These are phyloP conservation scores for Lagocephalus sceleratus DNA, from an alignment of 2,797 vertebrate species.

Conservation along the genomic window DNA sequence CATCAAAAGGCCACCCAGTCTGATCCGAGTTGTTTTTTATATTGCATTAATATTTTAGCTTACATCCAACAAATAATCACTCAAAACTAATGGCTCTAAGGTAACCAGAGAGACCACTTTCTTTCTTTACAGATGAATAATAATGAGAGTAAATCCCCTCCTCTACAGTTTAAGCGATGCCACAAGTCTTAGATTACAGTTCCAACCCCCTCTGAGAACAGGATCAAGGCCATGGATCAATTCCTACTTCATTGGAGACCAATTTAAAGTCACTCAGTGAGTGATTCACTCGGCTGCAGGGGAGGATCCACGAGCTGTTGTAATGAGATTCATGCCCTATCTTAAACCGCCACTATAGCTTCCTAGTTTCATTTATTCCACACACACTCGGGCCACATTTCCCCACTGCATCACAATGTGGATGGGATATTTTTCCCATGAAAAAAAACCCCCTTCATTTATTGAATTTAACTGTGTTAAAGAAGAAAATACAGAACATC, in stretches of 20 bases:
- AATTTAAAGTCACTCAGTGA: slow-evolving; percentile 74
- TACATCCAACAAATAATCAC: slow-evolving; percentile 7
- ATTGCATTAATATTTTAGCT: slow-evolving; percentile 10
- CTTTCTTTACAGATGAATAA: slow-evolving; percentile 14
- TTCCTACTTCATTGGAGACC: slow-evolving; percentile 73
- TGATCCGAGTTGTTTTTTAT: not conserved
- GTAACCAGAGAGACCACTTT: slow-evolving; percentile 2
- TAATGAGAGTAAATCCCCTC: slow-evolving; percentile 28
- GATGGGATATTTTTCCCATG: slow-evolving; percentile 11
- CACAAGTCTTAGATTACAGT: slow-evolving; percentile 47
- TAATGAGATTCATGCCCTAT: slow-evolving; percentile 77
- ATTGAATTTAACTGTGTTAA: too few relatives aligned
- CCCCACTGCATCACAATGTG: slow-evolving; percentile 15
- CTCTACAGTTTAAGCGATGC: slow-evolving; percentile 36
- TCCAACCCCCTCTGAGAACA: slow-evolving; percentile 59
- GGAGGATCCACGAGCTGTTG: slow-evolving; percentile 59
- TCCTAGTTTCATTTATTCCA: slow-evolving; percentile 62
- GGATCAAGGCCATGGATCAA: slow-evolving; percentile 73
- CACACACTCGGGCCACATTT: slow-evolving; percentile 27
- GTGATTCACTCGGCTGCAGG: slow-evolving; percentile 73
- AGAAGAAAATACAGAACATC: too few relatives aligned
- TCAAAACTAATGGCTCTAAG: slow-evolving; percentile 1
- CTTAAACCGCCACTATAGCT: slow-evolving; percentile 67
- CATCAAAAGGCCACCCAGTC: not conserved
- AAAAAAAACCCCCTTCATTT: too few relatives aligned